A percentile compares a stretch with the other conserved stretches of the same genome.
phyloP scores from a whole-genome alignment of 2,888 invertebrate species.

The Cryptus armator region DNA sequence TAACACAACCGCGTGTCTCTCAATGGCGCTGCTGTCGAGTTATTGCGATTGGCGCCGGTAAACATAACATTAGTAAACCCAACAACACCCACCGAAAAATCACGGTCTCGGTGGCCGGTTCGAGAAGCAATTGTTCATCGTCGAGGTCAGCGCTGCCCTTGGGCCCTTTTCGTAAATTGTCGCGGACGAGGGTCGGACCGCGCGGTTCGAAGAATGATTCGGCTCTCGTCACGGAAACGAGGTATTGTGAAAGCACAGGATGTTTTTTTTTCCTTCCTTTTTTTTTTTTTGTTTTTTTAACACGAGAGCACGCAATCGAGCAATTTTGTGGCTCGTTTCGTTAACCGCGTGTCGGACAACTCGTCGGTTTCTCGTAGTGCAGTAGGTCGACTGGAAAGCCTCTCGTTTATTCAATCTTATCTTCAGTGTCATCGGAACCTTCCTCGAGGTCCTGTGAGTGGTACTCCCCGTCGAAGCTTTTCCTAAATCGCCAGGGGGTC shows the following conservation, averaged over 20 bases:
- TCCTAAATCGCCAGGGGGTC: conserved; percentile 47
- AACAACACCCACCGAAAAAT: conserved; percentile 45
- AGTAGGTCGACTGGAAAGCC: conserved; percentile 27
- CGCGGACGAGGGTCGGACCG: conserved; percentile 33
- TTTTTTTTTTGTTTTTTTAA: conserved; percentile 10
- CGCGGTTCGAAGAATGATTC: conserved; percentile 17
- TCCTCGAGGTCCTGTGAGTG: conserved; percentile 1
- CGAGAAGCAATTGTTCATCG: conserved; percentile 43
- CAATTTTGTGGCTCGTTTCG: conserved; percentile 7
- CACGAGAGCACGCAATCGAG: conserved; percentile 5
- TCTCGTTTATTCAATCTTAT: conserved; percentile 43
- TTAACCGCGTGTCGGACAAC: not conserved
- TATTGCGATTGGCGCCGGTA: not conserved
- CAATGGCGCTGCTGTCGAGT: not conserved
- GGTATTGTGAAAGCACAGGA: conserved; percentile 31
- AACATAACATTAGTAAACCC: conserved; percentile 29
- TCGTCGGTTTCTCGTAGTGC: conserved; percentile 28
- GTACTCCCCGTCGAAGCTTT: conserved; percentile 17
- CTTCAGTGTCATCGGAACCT: conserved; percentile 57
- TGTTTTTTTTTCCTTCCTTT: conserved; percentile 7
- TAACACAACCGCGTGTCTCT: not conserved
- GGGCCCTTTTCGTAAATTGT: conserved; percentile 60
- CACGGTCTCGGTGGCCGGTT: conserved; percentile 5
- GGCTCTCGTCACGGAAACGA: conserved; percentile 49
- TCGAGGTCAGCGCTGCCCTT: conserved; percentile 55